These are phyloP conservation scores for Teinopalpus imperialis DNA, from an alignment of 2,888 invertebrate genomes.

Conservation along the genomic window DNA sequence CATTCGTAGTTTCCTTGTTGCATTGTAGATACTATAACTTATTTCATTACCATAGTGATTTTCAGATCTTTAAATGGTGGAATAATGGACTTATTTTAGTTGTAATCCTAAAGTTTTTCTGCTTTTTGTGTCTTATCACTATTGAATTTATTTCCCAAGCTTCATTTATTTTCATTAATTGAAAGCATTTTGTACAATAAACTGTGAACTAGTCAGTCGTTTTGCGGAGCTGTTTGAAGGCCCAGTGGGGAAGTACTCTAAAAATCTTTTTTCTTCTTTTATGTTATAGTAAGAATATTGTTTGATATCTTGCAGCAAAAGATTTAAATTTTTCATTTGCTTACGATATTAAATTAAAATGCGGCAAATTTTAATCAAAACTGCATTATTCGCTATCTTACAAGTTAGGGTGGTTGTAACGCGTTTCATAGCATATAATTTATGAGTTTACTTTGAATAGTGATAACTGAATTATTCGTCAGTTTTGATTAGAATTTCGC, in stretches of 20 bases:
- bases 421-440: too few species aligned
- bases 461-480: constrained; percentile 33
- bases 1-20: too few species aligned
- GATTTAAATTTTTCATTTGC: constrained; percentile 27
- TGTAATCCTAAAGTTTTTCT: constrained; percentile 1
- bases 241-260: constrained; percentile 57
- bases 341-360: constrained; percentile 52
- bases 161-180: constrained; percentile 14
- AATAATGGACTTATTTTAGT: background rate
- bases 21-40: too few species aligned
- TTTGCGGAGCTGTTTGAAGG: constrained; percentile 44
- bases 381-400: constrained; percentile 29
- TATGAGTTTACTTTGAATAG: too few species aligned
- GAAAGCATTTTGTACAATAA: constrained; percentile 14
- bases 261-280: constrained; percentile 55
- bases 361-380: constrained; percentile 49
- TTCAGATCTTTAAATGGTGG: background rate
- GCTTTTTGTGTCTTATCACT: too few species aligned
- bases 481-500: constrained; percentile 52
- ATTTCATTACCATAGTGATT: constrained; percentile 18
- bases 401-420: too few species aligned
- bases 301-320: constrained; percentile 21
- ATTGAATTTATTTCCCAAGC: background rate
- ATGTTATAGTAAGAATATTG: constrained; percentile 14
- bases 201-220: constrained; percentile 66